Evolutionary conservation across 2,888 invertebrate species (phyloP), one percentile per base, ranked within the genome.

Genomic region (Catotricha subobsoleta): DNA sequence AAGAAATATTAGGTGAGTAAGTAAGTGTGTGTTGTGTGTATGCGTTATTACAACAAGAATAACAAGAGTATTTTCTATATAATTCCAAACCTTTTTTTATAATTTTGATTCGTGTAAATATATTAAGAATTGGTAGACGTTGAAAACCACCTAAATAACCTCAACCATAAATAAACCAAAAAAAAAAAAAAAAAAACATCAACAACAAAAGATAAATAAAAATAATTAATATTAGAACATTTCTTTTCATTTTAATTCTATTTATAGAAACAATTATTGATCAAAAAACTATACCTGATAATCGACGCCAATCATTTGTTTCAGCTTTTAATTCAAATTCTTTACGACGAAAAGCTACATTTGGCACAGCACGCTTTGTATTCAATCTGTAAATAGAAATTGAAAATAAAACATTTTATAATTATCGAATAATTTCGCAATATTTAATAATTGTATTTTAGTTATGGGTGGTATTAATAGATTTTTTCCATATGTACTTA

Each of bases 311-410:
- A 30, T 44, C 42, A 33, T 42, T 34, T 34, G 30, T 39, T 40
- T 45, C 63, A 2, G 64, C 61, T 45, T 73, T 65, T 8, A 71
- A 71, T 56, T 81, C 82, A 55, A 79, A 81, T 60, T 81, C 81
- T 51, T 72, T 69, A 45, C 77, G 69, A 9, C 80, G 62, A 44
- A 76, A 69, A 40, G 76, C 77, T n/a, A 81, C 81, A 54, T 78
- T 80, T 21, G 80, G 80, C 49, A 76, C 76, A 36, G 76, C 72
- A 31, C 71, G 65, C 52, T 80, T 74, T 52, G 73, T 71, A 44
- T 74, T 71, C 37, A 82, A 59, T 37, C 74, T 60, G 30, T 73
- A 41, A 38, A 41, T 36, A 44, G 36, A 60, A 20, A 19, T 10
- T 9, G 30, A 29, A 20, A 37, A n/a, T 27, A 27, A 39, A 39